Conservation (phyloP, 2,113 vertebrate species). For the Poecile atricapillus region DNA sequence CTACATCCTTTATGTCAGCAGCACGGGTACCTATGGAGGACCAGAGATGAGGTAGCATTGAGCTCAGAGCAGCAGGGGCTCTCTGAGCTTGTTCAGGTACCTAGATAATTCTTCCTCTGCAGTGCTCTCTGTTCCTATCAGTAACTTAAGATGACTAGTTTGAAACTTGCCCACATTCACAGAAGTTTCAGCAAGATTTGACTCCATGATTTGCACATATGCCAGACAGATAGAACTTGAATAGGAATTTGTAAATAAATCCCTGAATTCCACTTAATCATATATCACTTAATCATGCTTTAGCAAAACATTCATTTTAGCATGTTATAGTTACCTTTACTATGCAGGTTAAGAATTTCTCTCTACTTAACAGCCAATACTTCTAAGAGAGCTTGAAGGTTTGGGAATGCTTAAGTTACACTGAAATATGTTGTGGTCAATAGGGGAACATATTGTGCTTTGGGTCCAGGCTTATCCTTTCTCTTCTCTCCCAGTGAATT, state of each 20-base stretch:
- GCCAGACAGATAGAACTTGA: neutral
- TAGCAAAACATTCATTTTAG: neutral
- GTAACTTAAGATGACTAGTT: neutral
- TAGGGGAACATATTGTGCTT: neutral
- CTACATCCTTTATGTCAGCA: neutral
- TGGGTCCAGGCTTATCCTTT: neutral
- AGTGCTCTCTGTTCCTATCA: no score
- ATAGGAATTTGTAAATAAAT: neutral
- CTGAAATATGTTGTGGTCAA: neutral
- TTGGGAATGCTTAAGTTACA: neutral
- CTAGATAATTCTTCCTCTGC: no score
- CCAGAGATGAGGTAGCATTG: neutral
- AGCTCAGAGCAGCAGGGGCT: neutral
- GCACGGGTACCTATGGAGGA: neutral
- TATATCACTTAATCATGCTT: neutral
- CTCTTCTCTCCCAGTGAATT: neutral
- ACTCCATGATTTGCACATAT: neutral
- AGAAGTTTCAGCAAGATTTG: neutral
- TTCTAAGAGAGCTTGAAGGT: neutral
- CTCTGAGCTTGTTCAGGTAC: neutral
- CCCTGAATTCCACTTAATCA: neutral
- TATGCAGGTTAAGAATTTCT: neutral
- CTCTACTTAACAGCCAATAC: neutral
- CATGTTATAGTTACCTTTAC: neutral
- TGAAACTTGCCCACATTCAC: neutral